A percentile compares a stretch with the other conserved stretches of the same genome.
Evolutionary conservation across 2,888 invertebrate species (phyloP).

Genomic region (Capitulum mitella): DNA sequence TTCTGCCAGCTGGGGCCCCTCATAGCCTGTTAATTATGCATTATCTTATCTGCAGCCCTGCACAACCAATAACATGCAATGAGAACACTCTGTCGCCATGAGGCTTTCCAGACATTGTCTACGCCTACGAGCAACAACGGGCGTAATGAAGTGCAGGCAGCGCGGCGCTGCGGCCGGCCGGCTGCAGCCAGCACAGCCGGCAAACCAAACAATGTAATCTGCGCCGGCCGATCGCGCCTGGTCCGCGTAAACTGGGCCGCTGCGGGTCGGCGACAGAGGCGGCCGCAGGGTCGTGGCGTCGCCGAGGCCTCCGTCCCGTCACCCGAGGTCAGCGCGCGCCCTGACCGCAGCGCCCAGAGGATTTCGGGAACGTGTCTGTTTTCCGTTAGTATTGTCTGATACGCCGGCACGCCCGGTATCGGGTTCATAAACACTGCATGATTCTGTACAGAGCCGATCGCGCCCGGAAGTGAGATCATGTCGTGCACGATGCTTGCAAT

Average conservation of each 20-base stretch:
- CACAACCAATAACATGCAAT: conserved; percentile 3
- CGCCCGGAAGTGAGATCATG: conserved; percentile 19
- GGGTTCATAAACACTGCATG: neutral
- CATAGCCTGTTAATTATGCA: conserved; percentile 17
- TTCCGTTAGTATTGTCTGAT: neutral
- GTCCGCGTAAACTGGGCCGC: neutral
- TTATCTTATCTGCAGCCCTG: conserved; percentile 22
- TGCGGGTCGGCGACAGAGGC: neutral
- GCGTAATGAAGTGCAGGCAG: neutral
- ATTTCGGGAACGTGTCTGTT: neutral
- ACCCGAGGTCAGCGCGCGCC: neutral
- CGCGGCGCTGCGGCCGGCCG: neutral
- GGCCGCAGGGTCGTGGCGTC: neutral
- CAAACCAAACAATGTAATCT: conserved; percentile 21
- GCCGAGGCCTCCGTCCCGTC: neutral
- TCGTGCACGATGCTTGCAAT: conserved; percentile 2
- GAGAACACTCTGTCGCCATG: conserved; percentile 5
- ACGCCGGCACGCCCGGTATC: neutral
- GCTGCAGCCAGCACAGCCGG: neutral
- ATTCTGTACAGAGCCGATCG: neutral
- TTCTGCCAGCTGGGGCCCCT: neutral
- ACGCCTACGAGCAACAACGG: neutral
- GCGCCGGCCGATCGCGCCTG: neutral
- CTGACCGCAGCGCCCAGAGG: too few relatives aligned
- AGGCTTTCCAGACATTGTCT: conserved; percentile 14